Conservation (phyloP, 2,797 vertebrate species). For the Spinibarbus caldwelli region DNA sequence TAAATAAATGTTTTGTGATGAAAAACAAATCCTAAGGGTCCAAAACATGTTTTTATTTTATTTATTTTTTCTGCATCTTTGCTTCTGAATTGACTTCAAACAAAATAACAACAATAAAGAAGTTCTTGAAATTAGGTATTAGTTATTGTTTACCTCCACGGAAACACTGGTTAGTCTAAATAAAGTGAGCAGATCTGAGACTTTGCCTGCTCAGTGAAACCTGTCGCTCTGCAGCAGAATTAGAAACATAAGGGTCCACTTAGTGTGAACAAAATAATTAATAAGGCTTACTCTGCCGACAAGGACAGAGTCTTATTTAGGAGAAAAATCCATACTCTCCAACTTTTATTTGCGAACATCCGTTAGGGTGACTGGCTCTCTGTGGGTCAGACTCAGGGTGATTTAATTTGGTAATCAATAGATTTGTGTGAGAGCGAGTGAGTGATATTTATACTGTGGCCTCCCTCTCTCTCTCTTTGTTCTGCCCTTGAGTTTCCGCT, state of each 20-base stretch:
- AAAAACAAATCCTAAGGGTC: not conserved
- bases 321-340: constrained; percentile 54
- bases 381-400: too few species aligned
- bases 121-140: not conserved
- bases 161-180: too few species aligned
- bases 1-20: not conserved
- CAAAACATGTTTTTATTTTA: not conserved
- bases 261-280: constrained; percentile 30
- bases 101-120: not conserved
- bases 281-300: constrained; percentile 45
- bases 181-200: not conserved
- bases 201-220: not conserved
- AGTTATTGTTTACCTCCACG: not conserved
- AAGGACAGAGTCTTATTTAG: constrained; percentile 53
- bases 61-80: not conserved
- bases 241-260: not conserved
- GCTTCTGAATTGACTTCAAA: not conserved
- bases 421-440: constrained; percentile 69
- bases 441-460: constrained; percentile 69
- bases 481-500: constrained; percentile 23
- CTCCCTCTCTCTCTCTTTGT: not conserved
- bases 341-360: constrained; percentile 33
- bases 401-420: constrained; percentile 79
- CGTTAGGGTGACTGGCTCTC: constrained; percentile 36
- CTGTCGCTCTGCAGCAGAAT: not conserved